Evolutionary conservation across 64 coral and sea anemone genomes (phyloP).

Genomic region (Montipora capricornis): DNA sequence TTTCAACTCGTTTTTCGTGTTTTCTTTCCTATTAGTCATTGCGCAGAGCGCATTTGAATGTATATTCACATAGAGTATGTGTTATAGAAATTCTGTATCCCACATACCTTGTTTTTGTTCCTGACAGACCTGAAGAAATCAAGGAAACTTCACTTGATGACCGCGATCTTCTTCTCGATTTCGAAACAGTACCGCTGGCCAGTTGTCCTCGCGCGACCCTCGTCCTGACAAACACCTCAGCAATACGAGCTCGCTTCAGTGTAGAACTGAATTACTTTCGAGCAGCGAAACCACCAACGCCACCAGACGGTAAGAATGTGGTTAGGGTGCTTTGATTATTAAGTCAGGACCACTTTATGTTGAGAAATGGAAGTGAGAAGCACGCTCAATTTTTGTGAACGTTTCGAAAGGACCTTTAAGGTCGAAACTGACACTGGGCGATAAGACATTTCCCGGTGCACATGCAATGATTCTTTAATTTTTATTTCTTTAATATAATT

Average conservation of each 20-base stretch:
- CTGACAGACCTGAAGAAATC: conserved; percentile 69
- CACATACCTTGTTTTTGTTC: neutral
- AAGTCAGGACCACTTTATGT: neutral
- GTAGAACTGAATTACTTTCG: conserved; percentile 84
- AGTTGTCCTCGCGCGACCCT: conserved; percentile 73
- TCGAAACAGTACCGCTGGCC: conserved; percentile 76
- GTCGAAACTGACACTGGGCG: no score
- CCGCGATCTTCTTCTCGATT: conserved; percentile 65
- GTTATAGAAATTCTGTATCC: no score
- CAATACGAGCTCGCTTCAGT: conserved; percentile 79
- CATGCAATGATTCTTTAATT: no score
- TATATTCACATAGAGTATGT: no score
- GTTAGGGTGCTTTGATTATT: neutral
- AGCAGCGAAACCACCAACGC: conserved; percentile 93
- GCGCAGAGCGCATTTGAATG: no score
- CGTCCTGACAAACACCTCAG: conserved; percentile 93
- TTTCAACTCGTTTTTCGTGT: no score
- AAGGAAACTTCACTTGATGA: conserved; percentile 58
- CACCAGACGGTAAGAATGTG: conserved; percentile 75
- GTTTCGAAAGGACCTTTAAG: no score
- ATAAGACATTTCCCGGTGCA: no score
- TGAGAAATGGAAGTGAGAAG: no score
- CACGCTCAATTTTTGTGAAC: no score
- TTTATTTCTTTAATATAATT: no score
- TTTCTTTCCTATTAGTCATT: no score